phyloP scores from a whole-genome alignment of 2,113 vertebrate genomes.

The Urocitellus parryii region DNA sequence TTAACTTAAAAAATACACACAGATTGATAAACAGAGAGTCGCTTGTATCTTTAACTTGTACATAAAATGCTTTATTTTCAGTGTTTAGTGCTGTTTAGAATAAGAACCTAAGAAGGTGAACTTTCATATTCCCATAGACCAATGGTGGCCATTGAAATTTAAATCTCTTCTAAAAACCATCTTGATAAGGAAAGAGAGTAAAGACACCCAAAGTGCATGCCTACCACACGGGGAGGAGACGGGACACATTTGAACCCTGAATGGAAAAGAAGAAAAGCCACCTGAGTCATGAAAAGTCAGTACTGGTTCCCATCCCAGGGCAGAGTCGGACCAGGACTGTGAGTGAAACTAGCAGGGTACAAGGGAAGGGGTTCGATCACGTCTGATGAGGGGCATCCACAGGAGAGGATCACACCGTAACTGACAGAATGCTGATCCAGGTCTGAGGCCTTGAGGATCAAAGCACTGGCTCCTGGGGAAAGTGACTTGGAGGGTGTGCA shows the following conservation, averaged over 20 bases:
- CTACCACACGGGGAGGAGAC: neutral
- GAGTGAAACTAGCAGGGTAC: neutral
- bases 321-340: neutral
- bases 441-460: neutral
- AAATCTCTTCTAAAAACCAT: neutral
- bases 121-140: neutral
- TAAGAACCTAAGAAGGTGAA: neutral
- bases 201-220: neutral
- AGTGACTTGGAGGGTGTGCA: neutral
- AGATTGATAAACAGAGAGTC: neutral
- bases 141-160: neutral
- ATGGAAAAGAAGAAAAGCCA: neutral
- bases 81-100: neutral
- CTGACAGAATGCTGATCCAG: neutral
- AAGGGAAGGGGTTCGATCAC: neutral
- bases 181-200: neutral
- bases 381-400: neutral
- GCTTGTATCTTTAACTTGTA: neutral
- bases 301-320: fast-evolving
- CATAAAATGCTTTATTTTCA: neutral
- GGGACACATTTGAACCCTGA: neutral
- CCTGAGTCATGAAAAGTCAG: neutral
- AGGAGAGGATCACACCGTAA: neutral
- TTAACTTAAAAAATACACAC: constrained; percentile 15
- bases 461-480: neutral